These are phyloP conservation scores for Uloborus diversus DNA, from an alignment of 1,140 invertebrate genomes.

Conservation along the genomic window DNA sequence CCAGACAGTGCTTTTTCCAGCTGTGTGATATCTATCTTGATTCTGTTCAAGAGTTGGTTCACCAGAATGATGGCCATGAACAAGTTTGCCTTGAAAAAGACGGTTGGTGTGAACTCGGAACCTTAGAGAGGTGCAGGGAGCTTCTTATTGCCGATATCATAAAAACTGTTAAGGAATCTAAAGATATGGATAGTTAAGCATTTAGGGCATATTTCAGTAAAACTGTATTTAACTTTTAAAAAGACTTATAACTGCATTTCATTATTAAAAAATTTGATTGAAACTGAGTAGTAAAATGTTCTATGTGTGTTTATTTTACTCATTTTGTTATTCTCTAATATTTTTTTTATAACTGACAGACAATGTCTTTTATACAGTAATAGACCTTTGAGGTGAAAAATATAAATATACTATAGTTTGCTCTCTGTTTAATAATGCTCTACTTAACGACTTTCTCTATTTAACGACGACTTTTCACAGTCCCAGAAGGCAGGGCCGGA, in stretches of 20 bases:
- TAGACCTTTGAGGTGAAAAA: too few species aligned
- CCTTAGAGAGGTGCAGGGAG: conserved; percentile 57
- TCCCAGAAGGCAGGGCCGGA: too few species aligned
- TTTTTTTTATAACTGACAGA: too few species aligned
- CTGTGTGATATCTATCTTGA: conserved; percentile 85
- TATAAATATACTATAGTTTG: too few species aligned
- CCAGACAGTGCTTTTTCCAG: conserved; percentile 67
- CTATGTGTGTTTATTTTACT: too few species aligned
- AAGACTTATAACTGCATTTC: too few species aligned
- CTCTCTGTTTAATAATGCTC: too few species aligned
- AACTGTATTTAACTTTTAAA: too few species aligned
- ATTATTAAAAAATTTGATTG: not conserved
- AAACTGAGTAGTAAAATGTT: not conserved
- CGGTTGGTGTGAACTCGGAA: conserved; percentile 59
- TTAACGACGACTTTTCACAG: too few species aligned
- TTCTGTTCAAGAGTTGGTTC: conserved; percentile 83
- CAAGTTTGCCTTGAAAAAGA: conserved; percentile 59
- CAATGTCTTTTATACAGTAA: too few species aligned
- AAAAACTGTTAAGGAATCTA: conserved; percentile 31
- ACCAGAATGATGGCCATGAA: conserved; percentile 58
- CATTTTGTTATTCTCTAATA: not conserved
- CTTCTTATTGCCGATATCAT: conserved; percentile 12
- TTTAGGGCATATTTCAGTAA: too few species aligned
- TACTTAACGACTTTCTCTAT: too few species aligned
- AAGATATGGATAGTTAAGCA: conserved; percentile 2